These are phyloP conservation scores for Xyrichtys novacula DNA, from an alignment of 2,797 vertebrate genomes.

Conservation along the genomic window DNA sequence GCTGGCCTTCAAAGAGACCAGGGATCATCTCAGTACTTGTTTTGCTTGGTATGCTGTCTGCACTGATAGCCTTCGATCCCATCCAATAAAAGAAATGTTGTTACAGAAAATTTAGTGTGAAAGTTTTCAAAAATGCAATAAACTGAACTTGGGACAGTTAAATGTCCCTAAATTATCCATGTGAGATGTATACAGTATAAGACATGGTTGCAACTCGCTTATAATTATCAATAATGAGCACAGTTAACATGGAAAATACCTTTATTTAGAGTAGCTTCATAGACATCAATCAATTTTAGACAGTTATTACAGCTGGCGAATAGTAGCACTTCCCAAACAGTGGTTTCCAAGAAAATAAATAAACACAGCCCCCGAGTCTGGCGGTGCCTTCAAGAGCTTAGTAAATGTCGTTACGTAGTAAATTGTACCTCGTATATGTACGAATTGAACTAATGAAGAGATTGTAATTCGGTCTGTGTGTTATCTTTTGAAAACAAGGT, in stretches of 20 bases:
- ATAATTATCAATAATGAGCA: neutral
- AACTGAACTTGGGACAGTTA: neutral
- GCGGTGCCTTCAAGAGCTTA: slow-evolving; percentile 19
- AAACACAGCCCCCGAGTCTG: slow-evolving; percentile 25
- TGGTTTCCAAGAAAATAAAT: slow-evolving; percentile 18
- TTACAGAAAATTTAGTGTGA: neutral
- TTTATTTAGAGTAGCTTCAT: neutral
- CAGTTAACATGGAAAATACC: neutral
- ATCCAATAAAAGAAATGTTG: neutral
- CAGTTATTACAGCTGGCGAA: slow-evolving; percentile 7
- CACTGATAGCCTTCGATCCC: neutral
- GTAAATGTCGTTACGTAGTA: neutral
- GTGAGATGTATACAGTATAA: neutral
- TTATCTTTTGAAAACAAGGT: too few species aligned
- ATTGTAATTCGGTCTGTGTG: neutral
- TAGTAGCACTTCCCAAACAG: slow-evolving; percentile 36
- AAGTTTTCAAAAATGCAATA: neutral
- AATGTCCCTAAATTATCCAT: neutral
- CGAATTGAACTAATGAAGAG: neutral
- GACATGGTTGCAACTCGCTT: neutral
- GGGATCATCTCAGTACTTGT: slow-evolving; percentile 15
- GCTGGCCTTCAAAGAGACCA: neutral
- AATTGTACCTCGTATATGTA: neutral
- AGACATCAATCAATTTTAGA: slow-evolving; percentile 6
- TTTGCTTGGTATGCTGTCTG: slow-evolving; percentile 5